Conservation (phyloP, 2,797 vertebrate genomes). For the Psittacula echo region DNA sequence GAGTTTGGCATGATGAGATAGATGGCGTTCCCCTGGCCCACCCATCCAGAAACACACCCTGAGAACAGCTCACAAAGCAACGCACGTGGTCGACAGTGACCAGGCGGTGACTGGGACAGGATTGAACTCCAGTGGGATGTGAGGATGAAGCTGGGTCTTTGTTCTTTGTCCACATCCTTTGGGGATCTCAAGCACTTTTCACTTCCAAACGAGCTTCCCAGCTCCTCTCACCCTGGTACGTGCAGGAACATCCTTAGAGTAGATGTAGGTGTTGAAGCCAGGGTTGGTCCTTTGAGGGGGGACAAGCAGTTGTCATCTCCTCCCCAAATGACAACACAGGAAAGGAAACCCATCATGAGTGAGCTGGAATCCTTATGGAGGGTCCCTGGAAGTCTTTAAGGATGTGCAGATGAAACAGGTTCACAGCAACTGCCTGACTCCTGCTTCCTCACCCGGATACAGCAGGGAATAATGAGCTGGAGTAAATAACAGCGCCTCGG, state of each 20-base stretch:
- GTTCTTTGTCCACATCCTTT: background rate
- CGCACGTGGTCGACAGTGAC: background rate
- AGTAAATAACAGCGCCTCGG: background rate
- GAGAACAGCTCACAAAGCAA: background rate
- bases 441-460: background rate
- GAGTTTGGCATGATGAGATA: conserved; percentile 5
- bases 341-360: background rate
- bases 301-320: background rate
- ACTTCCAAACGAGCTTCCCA: background rate
- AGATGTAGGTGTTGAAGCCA: background rate
- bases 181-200: background rate
- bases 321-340: background rate
- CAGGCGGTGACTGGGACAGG: background rate
- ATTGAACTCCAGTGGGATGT: background rate
- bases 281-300: background rate
- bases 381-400: background rate
- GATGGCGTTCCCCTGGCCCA: background rate
- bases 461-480: background rate
- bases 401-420: background rate
- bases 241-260: no score
- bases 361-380: background rate
- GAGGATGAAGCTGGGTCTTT: background rate
- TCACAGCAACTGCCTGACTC: background rate
- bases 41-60: conserved; percentile 12
- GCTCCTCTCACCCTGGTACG: fast-evolving